Conservation (phyloP, 2,888 invertebrate species). For the Ophion slaviceki region DNA sequence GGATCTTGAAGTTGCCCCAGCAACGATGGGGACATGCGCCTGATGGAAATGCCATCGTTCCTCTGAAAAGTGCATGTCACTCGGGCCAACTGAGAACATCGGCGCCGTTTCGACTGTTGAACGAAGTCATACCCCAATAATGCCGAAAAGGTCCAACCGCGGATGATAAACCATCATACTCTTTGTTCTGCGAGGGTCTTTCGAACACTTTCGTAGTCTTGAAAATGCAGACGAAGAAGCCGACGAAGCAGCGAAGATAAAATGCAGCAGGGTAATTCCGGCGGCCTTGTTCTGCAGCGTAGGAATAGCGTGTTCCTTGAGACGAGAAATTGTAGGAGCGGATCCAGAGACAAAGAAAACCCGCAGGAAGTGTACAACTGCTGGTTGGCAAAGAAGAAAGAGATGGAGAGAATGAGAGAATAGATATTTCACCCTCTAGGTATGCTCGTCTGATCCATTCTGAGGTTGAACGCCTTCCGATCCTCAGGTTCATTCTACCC, state of each 20-base stretch:
- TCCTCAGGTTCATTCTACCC: conserved; percentile 21
- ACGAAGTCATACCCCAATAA: neutral
- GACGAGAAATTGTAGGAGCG: conserved; percentile 35
- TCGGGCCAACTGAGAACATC: neutral
- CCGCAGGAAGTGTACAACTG: conserved; percentile 55
- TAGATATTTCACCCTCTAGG: conserved; percentile 28
- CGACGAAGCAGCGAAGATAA: conserved; percentile 32
- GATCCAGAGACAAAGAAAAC: conserved; percentile 34
- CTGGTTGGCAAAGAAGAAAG: conserved; percentile 39
- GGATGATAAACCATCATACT: neutral
- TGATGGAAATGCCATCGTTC: conserved; percentile 14
- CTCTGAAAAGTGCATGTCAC: conserved; percentile 20
- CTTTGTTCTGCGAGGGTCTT: neutral
- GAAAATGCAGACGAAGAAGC: conserved; percentile 22
- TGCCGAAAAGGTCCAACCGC: neutral
- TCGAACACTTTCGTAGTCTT: neutral
- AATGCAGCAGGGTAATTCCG: conserved; percentile 4
- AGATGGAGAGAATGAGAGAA: conserved; percentile 5
- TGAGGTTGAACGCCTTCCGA: conserved; percentile 48
- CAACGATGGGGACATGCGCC: conserved; percentile 33
- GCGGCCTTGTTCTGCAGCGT: conserved; percentile 15
- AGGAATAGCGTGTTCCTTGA: conserved; percentile 3
- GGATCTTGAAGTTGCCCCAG: conserved; percentile 27
- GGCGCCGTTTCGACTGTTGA: neutral
- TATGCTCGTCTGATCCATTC: conserved; percentile 60